These are phyloP conservation scores for Vandiemenella viatica DNA, from an alignment of 2,888 invertebrate genomes.

Conservation along the genomic window DNA sequence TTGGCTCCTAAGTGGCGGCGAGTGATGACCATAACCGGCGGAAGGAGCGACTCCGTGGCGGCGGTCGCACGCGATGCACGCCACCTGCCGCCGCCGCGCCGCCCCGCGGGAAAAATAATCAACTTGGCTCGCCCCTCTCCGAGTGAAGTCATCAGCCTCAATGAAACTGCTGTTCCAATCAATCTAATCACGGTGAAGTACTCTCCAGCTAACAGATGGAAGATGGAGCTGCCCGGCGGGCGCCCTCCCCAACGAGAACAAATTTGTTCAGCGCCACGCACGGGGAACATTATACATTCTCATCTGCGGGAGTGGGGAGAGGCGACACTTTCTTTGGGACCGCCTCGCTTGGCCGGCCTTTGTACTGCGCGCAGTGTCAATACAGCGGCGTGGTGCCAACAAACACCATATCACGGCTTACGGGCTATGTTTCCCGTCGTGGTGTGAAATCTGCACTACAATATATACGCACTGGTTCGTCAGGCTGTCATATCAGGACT, in stretches of 20 bases:
- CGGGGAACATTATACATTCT: neutral
- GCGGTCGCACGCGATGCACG: neutral
- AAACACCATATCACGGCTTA: too few species aligned
- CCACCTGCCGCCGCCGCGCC: neutral
- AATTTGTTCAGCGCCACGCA: neutral
- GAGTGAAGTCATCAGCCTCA: slow-evolving; percentile 11
- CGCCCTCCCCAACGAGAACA: neutral
- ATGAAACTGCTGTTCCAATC: slow-evolving; percentile 16
- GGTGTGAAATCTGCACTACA: too few species aligned
- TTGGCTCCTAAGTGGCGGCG: too few species aligned
- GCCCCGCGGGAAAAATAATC: slow-evolving; percentile 2
- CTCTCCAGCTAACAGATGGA: slow-evolving; percentile 15
- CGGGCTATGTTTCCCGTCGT: too few species aligned
- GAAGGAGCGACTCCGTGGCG: too few species aligned
- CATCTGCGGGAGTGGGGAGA: too few species aligned
- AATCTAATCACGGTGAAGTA: slow-evolving; percentile 17
- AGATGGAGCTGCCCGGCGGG: slow-evolving; percentile 7
- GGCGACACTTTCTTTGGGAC: too few species aligned
- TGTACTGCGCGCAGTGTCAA: too few species aligned
- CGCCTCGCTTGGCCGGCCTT: too few species aligned
- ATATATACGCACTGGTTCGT: too few species aligned
- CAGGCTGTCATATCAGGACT: too few species aligned
- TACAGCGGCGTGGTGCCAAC: neutral
- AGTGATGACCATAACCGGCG: too few species aligned
- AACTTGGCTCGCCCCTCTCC: neutral